Percentiles rank a stretch among this genome's conserved stretches.
Conservation (phyloP, 2,113 vertebrate genomes). For the Cichladusa arquata region DNA sequence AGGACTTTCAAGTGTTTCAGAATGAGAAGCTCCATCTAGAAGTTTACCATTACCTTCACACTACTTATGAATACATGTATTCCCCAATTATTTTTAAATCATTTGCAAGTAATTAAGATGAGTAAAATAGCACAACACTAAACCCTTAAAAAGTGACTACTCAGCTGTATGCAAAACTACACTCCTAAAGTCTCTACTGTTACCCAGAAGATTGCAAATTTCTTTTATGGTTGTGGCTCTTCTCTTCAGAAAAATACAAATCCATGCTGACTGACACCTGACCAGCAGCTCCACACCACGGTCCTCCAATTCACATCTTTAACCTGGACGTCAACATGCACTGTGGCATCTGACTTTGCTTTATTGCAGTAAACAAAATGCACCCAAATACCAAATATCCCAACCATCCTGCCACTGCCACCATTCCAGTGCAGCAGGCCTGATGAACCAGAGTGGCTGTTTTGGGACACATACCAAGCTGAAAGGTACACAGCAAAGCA, state of each 20-base stretch:
- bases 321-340: not conserved
- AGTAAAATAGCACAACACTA: not conserved
- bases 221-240: not conserved
- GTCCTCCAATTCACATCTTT: not conserved
- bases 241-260: not conserved
- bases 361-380: accelerated
- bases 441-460: accelerated
- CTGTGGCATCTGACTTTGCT: not conserved
- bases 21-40: not conserved
- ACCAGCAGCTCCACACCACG: not conserved
- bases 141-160: not conserved
- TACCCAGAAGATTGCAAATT: not conserved
- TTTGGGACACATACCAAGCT: accelerated
- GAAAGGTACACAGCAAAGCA: not conserved
- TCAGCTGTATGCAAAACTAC: not conserved
- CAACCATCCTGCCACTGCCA: not conserved
- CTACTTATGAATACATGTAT: accelerated
- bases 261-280: not conserved
- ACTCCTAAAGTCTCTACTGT: accelerated
- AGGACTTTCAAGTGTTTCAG: not conserved
- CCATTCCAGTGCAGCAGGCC: not conserved
- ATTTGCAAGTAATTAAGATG: not conserved
- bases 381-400: not conserved
- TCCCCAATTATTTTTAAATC: not conserved
- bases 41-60: not conserved